Evolutionary conservation across 2,113 vertebrate genomes (phyloP), one percentile per base, ranked within the genome.

Genomic region (Hypomesus transpacificus): DNA sequence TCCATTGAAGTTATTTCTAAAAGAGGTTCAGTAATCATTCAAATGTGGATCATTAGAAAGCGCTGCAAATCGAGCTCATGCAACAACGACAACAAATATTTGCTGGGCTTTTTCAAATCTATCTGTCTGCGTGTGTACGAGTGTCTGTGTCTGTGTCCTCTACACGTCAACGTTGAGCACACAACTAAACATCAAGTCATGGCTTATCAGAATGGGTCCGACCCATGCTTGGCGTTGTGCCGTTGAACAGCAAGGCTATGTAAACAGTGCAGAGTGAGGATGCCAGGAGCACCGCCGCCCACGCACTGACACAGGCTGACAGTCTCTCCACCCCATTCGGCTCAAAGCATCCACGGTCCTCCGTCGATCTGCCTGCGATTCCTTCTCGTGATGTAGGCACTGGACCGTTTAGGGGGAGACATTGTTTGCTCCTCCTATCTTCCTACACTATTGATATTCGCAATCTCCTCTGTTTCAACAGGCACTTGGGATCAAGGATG

Each of bases 221-320:
- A 66, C 21, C n/a, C 57, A 21, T 66, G 31, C 62, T 73, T 53
- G 31, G 50, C 3, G 28, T 3, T 17, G 4, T 18, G 54, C 20
- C 62, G 64, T 9, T 0, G n/a, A 54, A 5, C 20, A 67, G 17
- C 1, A 69, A 74, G 71, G 34, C 34, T 46, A 7, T 46, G 39
- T 46, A 70, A 56, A 70, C 31, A 18, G 9, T 14, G 20, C 11
- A 21, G 56, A 69, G 14, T 34, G 18, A 74, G 67, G 73, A 21
- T 3, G 53, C 61, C 68, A 34, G 34, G 3, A 71, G 68, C 69
- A 59, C 72, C 65, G 50, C 28, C 51, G 56, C 66, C 24, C 70
- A 74, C 75, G 69, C 51, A 50, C 26, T 64, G 14, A 22, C 3
- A 24, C 31, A 16, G 2, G 63, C 20, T 57, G 11, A 60, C 16